Evolutionary conservation across 2,797 vertebrate genomes (phyloP), one percentile per base, ranked within the genome.

Genomic region (Nannoperca australis): DNA sequence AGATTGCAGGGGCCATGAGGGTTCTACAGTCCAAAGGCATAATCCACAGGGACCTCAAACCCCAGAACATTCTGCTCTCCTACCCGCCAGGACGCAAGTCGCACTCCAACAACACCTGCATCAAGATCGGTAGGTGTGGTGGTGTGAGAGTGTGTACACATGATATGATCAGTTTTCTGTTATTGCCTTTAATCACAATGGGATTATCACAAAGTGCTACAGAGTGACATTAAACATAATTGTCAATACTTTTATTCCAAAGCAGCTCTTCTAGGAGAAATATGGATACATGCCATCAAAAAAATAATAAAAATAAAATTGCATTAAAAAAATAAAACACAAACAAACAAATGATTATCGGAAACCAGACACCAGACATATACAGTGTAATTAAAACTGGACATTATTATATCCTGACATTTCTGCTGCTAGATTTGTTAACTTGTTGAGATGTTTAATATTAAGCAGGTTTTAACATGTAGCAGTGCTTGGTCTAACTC

Each of bases 11-110:
- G 0, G 98, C 98, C 87, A 98, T 99, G 98, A 96, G 94, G 83
- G 93, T 99, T 77, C 90, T 99, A 24, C 97, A 99, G 85, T 92
- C 96, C 90, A 99, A 99, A 90, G 98, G 96, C 70, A 97, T 99
- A 85, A 99, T 99, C 90, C 98, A 99, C 90, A 89, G 98, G 2
- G 98, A 99, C 93, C 94, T 99, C 73, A 99, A 99, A 81, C 98
- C 98, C 0, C 98, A 99, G 94, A 99, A 99, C 85, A 99, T 99
- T 47, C 95, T 99, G 81, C 95, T 99, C 9, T 97, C 97, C 60
- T 96, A 96, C 22, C 85, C 96, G 0, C 94, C 96, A 0, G 97
- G 97, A 49, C 96, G 97, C 91, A 98, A 97, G 58, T 96, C 97
- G 2, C 97, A 97, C 87, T 97, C 96, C 85, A 98, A 95, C 94